A percentile compares a stretch with the other conserved stretches of the same genome.
phyloP scores from a whole-genome alignment of 2,113 vertebrate genomes.

The Baryphthengus martii region DNA sequence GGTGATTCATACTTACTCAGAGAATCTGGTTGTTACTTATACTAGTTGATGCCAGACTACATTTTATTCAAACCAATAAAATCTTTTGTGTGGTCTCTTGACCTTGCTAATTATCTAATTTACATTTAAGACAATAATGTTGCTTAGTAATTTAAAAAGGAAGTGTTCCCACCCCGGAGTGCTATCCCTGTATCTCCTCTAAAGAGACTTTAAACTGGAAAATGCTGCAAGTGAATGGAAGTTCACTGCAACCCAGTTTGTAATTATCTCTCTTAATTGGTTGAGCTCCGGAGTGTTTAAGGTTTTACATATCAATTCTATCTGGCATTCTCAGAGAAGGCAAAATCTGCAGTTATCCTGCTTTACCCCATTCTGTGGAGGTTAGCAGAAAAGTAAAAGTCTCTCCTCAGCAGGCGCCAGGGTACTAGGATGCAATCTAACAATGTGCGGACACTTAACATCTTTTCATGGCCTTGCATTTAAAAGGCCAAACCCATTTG shows the following conservation, averaged over 20 bases:
- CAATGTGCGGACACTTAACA: neutral
- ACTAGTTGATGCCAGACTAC: constrained; percentile 10
- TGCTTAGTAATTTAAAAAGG: constrained; percentile 42
- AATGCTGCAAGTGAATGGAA: constrained; percentile 47
- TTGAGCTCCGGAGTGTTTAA: neutral
- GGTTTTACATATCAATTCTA: constrained; percentile 41
- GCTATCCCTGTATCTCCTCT: constrained; percentile 26
- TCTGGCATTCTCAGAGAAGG: neutral
- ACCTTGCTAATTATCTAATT: constrained; percentile 41
- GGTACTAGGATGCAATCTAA: neutral
- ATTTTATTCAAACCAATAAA: constrained; percentile 64
- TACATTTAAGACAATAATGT: constrained; percentile 52
- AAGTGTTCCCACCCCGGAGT: constrained; percentile 17
- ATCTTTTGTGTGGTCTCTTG: constrained; percentile 54
- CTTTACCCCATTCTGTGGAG: neutral
- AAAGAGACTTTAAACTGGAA: constrained; percentile 16
- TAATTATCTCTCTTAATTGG: constrained; percentile 24
- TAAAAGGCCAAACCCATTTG: neutral
- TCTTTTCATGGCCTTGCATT: neutral
- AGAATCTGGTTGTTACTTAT: constrained; percentile 13
- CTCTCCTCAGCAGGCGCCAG: neutral
- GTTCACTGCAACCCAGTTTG: neutral
- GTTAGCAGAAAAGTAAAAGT: neutral
- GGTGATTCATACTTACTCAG: constrained; percentile 25
- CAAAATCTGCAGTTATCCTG: neutral